These are phyloP conservation scores for Sturnira hondurensis DNA, from an alignment of 2,113 vertebrate species.

Conservation along the genomic window DNA sequence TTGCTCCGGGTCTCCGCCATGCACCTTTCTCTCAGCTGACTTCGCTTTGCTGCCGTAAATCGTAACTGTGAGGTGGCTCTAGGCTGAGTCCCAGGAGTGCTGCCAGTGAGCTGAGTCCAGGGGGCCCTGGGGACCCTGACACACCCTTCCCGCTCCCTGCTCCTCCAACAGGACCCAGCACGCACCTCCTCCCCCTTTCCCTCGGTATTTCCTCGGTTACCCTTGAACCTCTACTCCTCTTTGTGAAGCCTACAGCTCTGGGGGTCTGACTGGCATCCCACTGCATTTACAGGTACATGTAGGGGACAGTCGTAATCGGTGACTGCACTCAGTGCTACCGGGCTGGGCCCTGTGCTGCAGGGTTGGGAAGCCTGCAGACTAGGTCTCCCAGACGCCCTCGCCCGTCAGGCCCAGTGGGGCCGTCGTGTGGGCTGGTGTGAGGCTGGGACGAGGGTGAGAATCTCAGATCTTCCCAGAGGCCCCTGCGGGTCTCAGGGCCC, in stretches of 20 bases:
- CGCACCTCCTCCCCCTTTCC: not conserved
- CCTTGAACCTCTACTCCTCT: not conserved
- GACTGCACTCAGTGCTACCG: fast-evolving
- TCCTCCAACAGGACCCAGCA: too few relatives aligned
- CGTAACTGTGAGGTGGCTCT: not conserved
- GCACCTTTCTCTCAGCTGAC: not conserved
- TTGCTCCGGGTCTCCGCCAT: not conserved
- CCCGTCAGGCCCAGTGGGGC: not conserved
- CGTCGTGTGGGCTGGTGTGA: not conserved
- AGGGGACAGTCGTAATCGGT: too few relatives aligned
- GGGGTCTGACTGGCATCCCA: not conserved
- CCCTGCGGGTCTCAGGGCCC: not conserved
- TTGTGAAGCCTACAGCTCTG: not conserved
- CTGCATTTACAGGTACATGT: not conserved
- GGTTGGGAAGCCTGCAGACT: not conserved
- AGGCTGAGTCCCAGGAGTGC: not conserved
- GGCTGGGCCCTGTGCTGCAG: fast-evolving
- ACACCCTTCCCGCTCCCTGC: too few relatives aligned
- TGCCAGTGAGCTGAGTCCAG: too few relatives aligned
- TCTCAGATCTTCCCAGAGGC: too few relatives aligned
- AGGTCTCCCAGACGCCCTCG: not conserved
- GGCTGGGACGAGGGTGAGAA: too few relatives aligned
- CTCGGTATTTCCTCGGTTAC: not conserved
- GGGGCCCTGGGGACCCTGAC: not conserved
- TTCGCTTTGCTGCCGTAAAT: not conserved